A percentile compares a stretch with the other conserved stretches of the same genome.
Evolutionary conservation across 2,888 invertebrate genomes (phyloP).

Genomic region (Aromia moschata): DNA sequence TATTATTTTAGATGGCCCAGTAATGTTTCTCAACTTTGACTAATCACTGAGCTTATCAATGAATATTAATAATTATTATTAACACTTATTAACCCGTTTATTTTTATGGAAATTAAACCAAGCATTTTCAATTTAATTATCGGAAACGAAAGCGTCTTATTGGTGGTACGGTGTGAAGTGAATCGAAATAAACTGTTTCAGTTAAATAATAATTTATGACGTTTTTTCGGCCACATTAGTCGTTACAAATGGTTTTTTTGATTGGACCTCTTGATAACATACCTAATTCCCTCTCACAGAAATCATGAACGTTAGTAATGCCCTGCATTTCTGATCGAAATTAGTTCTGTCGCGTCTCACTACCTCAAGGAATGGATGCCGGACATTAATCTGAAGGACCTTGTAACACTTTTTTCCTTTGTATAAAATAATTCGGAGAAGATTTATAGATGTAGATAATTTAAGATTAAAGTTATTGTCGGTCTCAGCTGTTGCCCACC

Average conservation of each 20-base stretch:
- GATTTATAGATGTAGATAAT: slow-evolving; percentile 1
- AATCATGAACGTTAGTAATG: slow-evolving; percentile 1
- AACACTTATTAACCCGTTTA: too few relatives aligned
- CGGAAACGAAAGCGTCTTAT: too few relatives aligned
- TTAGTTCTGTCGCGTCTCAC: not conserved
- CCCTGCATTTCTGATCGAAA: not conserved
- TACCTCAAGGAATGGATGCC: not conserved
- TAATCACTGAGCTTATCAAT: too few relatives aligned
- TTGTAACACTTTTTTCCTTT: not conserved
- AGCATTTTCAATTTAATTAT: too few relatives aligned
- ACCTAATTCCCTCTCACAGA: not conserved
- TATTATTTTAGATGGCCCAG: too few relatives aligned
- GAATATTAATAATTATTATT: too few relatives aligned
- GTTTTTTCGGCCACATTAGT: not conserved
- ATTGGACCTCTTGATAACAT: not conserved
- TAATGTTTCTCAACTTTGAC: too few relatives aligned
- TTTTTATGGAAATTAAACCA: too few relatives aligned
- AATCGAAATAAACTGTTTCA: not conserved
- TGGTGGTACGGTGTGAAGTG: too few relatives aligned
- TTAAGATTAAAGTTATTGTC: slow-evolving; percentile 1
- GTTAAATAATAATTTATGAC: slow-evolving; percentile 1
- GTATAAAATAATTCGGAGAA: not conserved
- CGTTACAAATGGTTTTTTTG: slow-evolving; percentile 4
- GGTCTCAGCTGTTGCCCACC: not conserved
- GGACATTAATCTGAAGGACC: not conserved